Evolutionary conservation across 2,113 vertebrate species (phyloP).

Genomic region (Parotia lawesii): DNA sequence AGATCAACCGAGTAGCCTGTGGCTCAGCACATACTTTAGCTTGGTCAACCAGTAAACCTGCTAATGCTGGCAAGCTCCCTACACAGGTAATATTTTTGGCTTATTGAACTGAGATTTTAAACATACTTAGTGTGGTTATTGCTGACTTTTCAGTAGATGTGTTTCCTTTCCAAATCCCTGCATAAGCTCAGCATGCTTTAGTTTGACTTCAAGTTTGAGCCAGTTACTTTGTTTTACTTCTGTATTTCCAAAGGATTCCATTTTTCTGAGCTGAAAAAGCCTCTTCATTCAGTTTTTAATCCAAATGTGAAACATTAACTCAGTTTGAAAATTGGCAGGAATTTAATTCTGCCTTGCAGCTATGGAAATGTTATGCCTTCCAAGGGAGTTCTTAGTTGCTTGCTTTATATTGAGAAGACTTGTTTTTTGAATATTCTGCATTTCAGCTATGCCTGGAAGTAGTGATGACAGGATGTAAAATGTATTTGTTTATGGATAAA

Average conservation of each 20-base stretch:
- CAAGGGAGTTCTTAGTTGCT: background rate
- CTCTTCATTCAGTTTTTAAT: background rate
- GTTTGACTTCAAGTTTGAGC: background rate
- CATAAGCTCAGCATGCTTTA: background rate
- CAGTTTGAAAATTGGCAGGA: background rate
- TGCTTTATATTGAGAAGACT: background rate
- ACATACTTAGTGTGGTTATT: background rate
- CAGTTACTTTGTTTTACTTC: background rate
- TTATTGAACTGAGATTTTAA: background rate
- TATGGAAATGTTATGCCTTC: background rate
- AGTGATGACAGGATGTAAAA: background rate
- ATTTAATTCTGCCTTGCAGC: background rate
- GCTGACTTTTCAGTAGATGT: background rate
- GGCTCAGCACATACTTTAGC: conserved; percentile 96
- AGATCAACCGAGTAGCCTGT: conserved; percentile 96
- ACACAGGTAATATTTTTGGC: conserved; percentile 79
- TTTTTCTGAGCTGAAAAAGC: background rate
- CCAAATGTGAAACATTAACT: background rate
- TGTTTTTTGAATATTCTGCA: background rate
- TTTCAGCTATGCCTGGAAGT: background rate
- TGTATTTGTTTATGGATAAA: background rate
- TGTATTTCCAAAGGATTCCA: background rate
- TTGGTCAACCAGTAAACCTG: conserved; percentile 98
- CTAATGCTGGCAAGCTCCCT: conserved; percentile 94
- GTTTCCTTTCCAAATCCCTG: background rate